Evolutionary conservation across 1,140 invertebrate genomes (phyloP).

Genomic region (Scylla paramamosain): DNA sequence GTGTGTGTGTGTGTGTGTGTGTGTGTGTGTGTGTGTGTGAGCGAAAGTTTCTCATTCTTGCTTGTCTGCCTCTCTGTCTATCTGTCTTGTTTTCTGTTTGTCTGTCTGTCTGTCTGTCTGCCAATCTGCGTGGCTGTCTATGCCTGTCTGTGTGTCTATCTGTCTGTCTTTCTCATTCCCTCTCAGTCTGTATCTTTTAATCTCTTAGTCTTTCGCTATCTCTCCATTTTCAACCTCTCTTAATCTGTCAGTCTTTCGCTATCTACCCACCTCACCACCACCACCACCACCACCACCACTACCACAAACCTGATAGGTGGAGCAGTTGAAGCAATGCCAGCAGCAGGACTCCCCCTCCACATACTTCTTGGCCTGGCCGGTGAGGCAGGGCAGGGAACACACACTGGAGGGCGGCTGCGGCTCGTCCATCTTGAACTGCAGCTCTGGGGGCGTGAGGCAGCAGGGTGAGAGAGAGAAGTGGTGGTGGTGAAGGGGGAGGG

Average conservation of each 20-base stretch:
- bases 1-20: no score
- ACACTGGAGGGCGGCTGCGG: conserved; percentile 91
- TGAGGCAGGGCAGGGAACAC: conserved; percentile 91
- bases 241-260: neutral
- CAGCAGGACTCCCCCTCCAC: conserved; percentile 95
- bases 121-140: no score
- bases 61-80: no score
- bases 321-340: conserved; percentile 97
- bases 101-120: no score
- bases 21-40: no score
- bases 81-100: no score
- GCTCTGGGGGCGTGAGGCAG: conserved; percentile 82
- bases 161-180: neutral
- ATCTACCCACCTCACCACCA: no score
- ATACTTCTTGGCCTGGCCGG: conserved; percentile 94
- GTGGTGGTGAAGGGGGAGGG: neutral
- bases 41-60: no score
- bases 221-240: neutral
- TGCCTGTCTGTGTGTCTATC: no score
- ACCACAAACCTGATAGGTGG: conserved; percentile 90
- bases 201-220: neutral
- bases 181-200: neutral
- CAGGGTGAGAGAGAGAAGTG: neutral
- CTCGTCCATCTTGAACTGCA: conserved; percentile 89
- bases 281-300: neutral